Evolutionary conservation across 2,797 vertebrate genomes (phyloP).

Genomic region (Carcharodon carcharias): DNA sequence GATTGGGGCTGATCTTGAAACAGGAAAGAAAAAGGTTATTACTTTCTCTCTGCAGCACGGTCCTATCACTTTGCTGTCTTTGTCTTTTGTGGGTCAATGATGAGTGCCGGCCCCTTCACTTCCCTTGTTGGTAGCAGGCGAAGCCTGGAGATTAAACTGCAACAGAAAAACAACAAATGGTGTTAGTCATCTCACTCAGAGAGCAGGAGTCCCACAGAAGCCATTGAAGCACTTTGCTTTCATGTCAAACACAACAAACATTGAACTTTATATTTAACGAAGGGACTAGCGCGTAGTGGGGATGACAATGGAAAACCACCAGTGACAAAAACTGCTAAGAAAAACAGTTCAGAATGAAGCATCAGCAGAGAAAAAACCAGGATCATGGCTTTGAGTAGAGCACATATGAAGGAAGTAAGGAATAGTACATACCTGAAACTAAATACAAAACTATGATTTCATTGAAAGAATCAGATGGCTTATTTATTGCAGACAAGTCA

Average conservation of each 20-base stretch:
- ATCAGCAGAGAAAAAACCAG: neutral
- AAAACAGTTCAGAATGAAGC: no score
- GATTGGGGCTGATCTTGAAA: neutral
- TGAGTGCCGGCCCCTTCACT: neutral
- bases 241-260: neutral
- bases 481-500: neutral
- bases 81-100: slow-evolving; percentile 1
- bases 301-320: neutral
- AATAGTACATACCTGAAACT: neutral
- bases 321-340: no score
- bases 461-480: neutral
- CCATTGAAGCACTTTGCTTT: neutral
- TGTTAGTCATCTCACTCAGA: neutral
- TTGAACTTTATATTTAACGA: neutral
- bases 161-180: neutral
- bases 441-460: neutral
- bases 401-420: neutral
- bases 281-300: neutral
- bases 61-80: slow-evolving; percentile 16
- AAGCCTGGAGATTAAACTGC: neutral
- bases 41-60: neutral
- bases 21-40: neutral
- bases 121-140: neutral
- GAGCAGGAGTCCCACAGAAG: neutral
- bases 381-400: neutral